Percentiles rank a stretch among this genome's conserved stretches.
Conservation (phyloP, 2,797 vertebrate genomes). For the Astyanax mexicanus region DNA sequence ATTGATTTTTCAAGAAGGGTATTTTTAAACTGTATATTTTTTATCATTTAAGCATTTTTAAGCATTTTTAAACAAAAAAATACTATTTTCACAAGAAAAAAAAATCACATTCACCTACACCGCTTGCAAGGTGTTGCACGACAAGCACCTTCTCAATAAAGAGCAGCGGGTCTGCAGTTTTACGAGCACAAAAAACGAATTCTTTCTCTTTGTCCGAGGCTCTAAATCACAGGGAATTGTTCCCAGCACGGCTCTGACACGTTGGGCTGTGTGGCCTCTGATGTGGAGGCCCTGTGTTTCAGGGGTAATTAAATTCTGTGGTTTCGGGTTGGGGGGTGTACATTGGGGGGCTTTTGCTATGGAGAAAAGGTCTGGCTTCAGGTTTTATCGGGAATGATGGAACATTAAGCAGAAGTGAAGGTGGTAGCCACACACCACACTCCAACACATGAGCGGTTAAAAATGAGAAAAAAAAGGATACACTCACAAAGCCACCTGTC, state of each 20-base stretch:
- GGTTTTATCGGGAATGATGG: conserved; percentile 45
- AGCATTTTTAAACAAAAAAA: too few species aligned
- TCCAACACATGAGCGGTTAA: conserved; percentile 1
- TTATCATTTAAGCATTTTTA: too few species aligned
- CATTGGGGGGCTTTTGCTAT: conserved; percentile 9
- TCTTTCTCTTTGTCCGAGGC: conserved; percentile 2
- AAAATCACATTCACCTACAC: background rate
- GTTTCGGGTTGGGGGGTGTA: background rate
- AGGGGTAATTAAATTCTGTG: conserved; percentile 39
- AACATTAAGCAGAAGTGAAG: conserved; percentile 40
- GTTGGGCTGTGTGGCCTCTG: conserved; percentile 33
- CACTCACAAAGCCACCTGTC: background rate
- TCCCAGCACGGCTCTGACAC: conserved; percentile 30
- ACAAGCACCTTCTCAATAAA: conserved; percentile 11
- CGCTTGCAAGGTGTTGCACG: conserved; percentile 14
- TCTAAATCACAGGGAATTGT: conserved; percentile 44
- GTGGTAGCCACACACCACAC: conserved; percentile 20
- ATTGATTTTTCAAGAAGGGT: too few species aligned
- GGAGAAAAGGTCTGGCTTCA: conserved; percentile 15
- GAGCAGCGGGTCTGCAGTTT: conserved; percentile 19
- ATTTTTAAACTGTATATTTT: too few species aligned
- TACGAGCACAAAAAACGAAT: background rate
- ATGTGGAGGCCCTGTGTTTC: conserved; percentile 47
- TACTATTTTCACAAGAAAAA: too few species aligned
- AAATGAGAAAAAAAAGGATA: background rate